Evolutionary conservation across 2,797 vertebrate species (phyloP), one percentile per base, ranked within the genome.

Genomic region (Acanthiza pusilla): DNA sequence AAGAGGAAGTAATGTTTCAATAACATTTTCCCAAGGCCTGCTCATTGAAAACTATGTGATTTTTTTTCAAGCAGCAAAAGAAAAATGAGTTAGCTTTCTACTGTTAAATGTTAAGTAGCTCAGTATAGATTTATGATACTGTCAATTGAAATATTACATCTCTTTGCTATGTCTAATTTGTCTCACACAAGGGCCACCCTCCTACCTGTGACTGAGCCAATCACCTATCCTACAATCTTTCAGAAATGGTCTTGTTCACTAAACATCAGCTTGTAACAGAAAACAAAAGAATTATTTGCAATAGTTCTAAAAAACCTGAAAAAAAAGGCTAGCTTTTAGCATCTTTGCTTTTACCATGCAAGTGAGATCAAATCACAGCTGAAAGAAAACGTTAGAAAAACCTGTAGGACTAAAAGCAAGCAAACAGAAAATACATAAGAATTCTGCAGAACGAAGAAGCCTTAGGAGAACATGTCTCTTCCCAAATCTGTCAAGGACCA

Each of bases 371-470:
- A 92, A 89, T 36, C 62, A 88, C 34, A 91, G 92, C 95, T 96
- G 94, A 96, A 97, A 97, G 89, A 81, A 96, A 92, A 95, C 53
- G 87, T 97, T 91, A 96, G 66, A 54, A 94, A 93, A 85, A 75
- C 79, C 91, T 94, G 89, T 75, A 89, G 62, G 83, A 90, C 42
- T 53, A 65, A 93, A 95, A 73, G 30, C 50, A 94, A 94, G 74
- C 67, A 61, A 95, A 92, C 72, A 45, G 67, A 95, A 96, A 93
- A 94, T 22, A 61, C 1, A 0, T 18, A 77, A 82, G 38, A 91
- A 85, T 53, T 87, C n/a, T 90, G 54, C 65, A 18, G 65, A 91
- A 79, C 4, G 5, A 62, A 70, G 48, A 88, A 91, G 85, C 62
- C 55, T 84, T 50, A 85, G 73, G 40, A 88, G 36, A 93, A 75